phyloP scores from a whole-genome alignment of 2,888 invertebrate species.

The Papilio demoleus region DNA sequence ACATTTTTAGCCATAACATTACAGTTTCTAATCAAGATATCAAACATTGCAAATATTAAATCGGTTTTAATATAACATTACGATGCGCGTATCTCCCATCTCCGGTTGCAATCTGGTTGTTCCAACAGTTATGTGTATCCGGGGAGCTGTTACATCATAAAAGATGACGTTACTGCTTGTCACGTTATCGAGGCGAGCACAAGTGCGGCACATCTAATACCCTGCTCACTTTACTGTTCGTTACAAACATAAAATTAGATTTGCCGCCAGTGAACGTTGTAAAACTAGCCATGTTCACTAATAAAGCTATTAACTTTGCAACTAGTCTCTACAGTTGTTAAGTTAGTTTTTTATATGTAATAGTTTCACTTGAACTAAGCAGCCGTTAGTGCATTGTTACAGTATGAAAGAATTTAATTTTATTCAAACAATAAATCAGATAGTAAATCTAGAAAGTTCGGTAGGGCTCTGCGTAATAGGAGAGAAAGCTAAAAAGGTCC shows the following conservation, averaged over 20 bases:
- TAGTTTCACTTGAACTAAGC: not conserved
- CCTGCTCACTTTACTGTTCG: slow-evolving; percentile 9
- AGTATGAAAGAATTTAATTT: not conserved
- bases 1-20: no score
- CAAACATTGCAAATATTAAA: slow-evolving; percentile 1
- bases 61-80: slow-evolving; percentile 10
- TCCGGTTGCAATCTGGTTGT: not conserved
- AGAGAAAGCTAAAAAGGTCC: slow-evolving; percentile 11
- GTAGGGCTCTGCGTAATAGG: slow-evolving; percentile 11
- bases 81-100: not conserved
- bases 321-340: not conserved
- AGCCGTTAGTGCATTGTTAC: not conserved
- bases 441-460: slow-evolving; percentile 5
- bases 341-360: not conserved
- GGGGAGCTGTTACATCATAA: slow-evolving; percentile 22
- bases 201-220: slow-evolving; percentile 3
- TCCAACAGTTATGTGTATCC: slow-evolving; percentile 22
- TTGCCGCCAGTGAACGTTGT: slow-evolving; percentile 4
- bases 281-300: slow-evolving; percentile 13
- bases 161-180: slow-evolving; percentile 5
- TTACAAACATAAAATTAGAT: slow-evolving; percentile 26
- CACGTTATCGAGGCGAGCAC: not conserved
- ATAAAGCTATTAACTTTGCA: slow-evolving; percentile 22
- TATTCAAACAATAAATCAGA: slow-evolving; percentile 9
- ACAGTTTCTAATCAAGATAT: not conserved